Base-by-base conservation (phyloP, 2,888 invertebrate species). In the Pseudococcus jackbeardsleyi region DNA sequence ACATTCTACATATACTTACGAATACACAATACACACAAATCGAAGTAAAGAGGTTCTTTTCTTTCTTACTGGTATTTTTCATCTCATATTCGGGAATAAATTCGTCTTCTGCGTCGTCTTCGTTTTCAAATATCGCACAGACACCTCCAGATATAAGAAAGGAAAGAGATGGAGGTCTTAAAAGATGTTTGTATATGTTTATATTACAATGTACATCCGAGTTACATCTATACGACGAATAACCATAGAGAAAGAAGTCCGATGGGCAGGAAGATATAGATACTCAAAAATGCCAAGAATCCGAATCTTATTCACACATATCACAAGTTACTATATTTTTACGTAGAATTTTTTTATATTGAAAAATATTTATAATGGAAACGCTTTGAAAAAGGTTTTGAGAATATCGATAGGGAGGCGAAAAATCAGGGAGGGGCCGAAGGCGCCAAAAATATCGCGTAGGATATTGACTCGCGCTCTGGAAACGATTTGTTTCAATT, bases 401-500 rank as follows among this genome's bases (percentile, higher is more conserved):
- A 54, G 8, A 54, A 54, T n/a, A 6, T 7, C n/a, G 54, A n/a
- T 5, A 12, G 12, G n/a, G n/a, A 54, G 0, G 54, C 6, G 4
- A 7, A n/a, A 42, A 42, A 8, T 3, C 9, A 8, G n/a, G 17
- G 8, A 4, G 54, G 54, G 54, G 4, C 54, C 54, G n/a, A 54
- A 54, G 54, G n/a, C 54, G 54, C 54, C 54, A n/a, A n/a, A n/a
- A 54, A 54, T n/a, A 54, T 54, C 54, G 7, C 15, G 7, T 3
- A n/a, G n/a, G 6, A n/a, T 54, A 15, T 54, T 54, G 54, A 54
- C 54, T 54, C 54, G 15, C n/a, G 54, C n/a, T 15, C 15, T n/a
- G n/a, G n/a, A n/a, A 54, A 54, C 54, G n/a, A 54, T 54, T 54
- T 54, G n/a, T 54, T 54, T 54, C 54, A 54, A 54, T 54, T 54